Conservation (phyloP, 2,888 invertebrate species). For the Xanthia icteritia region DNA sequence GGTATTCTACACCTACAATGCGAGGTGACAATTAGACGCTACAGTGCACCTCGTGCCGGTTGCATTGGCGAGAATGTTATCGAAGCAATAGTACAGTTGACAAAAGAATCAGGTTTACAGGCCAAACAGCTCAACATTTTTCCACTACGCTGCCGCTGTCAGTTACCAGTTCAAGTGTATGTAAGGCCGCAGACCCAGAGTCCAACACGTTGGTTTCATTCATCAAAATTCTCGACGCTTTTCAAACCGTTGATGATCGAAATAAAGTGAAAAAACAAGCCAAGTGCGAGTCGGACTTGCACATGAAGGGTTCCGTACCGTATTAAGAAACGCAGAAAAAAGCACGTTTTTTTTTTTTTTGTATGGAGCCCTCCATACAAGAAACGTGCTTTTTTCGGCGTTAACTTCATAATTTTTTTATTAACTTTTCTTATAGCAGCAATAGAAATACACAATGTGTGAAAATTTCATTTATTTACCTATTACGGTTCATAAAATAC, state of each 20-base stretch:
- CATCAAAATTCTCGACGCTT: neutral
- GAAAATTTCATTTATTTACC: too few species aligned
- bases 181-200: neutral
- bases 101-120: neutral
- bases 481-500: too few species aligned
- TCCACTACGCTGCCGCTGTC: neutral
- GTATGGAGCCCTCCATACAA: too few species aligned
- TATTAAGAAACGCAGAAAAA: too few species aligned
- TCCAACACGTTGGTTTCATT: neutral
- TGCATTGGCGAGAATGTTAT: conserved; percentile 12
- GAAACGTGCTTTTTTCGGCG: too few species aligned
- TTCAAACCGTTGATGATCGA: neutral
- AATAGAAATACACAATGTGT: too few species aligned
- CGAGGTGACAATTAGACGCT: conserved; percentile 26
- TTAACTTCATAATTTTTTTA: too few species aligned
- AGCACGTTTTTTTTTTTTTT: too few species aligned
- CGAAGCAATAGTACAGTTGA: conserved; percentile 17
- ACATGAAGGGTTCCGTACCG: too few species aligned
- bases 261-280: neutral
- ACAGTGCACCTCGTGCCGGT: conserved; percentile 11
- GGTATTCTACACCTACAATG: conserved; percentile 5
- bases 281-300: too few species aligned
- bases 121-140: neutral
- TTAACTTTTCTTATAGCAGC: too few species aligned
- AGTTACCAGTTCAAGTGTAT: neutral